Conservation (phyloP, 2,888 invertebrate species). For the Sinelater perroti region DNA sequence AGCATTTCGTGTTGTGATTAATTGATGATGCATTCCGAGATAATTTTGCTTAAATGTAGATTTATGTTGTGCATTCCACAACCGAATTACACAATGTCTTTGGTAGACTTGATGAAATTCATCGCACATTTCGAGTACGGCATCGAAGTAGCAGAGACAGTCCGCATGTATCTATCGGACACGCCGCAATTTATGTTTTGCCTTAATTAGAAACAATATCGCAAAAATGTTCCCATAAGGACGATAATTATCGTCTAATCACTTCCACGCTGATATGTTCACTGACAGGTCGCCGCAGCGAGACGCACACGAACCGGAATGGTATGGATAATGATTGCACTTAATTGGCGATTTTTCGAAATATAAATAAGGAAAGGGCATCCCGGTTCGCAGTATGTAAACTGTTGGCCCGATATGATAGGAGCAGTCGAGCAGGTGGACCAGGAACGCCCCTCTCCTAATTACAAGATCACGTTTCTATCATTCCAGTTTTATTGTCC, state of each 20-base stretch:
- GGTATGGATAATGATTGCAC: neutral
- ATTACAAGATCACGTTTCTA: conserved; percentile 58
- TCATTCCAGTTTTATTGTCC: conserved; percentile 57
- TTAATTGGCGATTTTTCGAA: conserved; percentile 15
- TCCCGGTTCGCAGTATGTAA: conserved; percentile 37
- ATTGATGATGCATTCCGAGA: too few species aligned
- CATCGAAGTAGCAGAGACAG: too few species aligned
- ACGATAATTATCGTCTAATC: conserved; percentile 4
- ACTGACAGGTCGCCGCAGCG: neutral
- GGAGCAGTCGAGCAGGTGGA: conserved; percentile 50
- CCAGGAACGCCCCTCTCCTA: conserved; percentile 53
- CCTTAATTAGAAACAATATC: neutral
- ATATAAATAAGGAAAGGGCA: conserved; percentile 20
- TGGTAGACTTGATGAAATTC: too few species aligned
- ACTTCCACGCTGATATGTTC: neutral
- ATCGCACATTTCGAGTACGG: too few species aligned
- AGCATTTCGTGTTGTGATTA: too few species aligned
- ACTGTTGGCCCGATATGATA: conserved; percentile 42
- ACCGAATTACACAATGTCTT: too few species aligned
- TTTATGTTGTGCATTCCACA: too few species aligned
- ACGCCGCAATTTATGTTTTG: too few species aligned
- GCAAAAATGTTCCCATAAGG: neutral
- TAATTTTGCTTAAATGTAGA: too few species aligned
- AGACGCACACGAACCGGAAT: neutral
- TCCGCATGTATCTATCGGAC: too few species aligned